A percentile compares a stretch with the other conserved stretches of the same genome.
These are phyloP conservation scores for Sylvilagus bachmani DNA, from an alignment of 2,113 vertebrate genomes.

Conservation along the genomic window DNA sequence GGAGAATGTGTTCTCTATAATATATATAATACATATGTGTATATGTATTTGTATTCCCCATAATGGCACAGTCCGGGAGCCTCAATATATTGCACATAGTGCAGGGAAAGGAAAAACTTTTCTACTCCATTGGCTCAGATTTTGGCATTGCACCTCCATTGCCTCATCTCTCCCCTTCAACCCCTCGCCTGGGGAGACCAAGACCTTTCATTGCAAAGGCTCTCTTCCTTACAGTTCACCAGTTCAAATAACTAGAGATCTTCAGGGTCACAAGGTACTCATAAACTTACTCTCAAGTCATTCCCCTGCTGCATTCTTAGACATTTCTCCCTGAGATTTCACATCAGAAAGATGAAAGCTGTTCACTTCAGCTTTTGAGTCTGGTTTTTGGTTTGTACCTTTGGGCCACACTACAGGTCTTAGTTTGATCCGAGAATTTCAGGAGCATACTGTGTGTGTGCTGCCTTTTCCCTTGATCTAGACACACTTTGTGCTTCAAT, in stretches of 20 bases:
- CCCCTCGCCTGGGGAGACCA: neutral
- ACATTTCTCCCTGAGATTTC: neutral
- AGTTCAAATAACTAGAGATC: neutral
- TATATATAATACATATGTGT: neutral
- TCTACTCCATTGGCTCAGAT: neutral
- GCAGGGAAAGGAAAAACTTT: too few species aligned
- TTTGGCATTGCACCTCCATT: rapidly evolving
- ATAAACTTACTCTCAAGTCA: neutral
- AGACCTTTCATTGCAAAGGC: neutral
- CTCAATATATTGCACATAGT: neutral
- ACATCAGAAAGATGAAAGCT: neutral
- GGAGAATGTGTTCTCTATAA: neutral
- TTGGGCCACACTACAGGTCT: neutral
- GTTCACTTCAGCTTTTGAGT: neutral
- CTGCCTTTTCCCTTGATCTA: neutral
- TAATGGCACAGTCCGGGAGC: neutral
- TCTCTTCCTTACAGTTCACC: neutral
- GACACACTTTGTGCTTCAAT: neutral
- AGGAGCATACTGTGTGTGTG: neutral
- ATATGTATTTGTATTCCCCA: neutral
- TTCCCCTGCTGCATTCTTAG: neutral
- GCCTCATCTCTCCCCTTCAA: neutral
- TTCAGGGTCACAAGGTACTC: neutral
- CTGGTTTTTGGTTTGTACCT: neutral
- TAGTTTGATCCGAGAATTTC: slow-evolving; percentile 22